phyloP scores from a whole-genome alignment of 1,140 invertebrate species.

The Dreissena polymorpha region DNA sequence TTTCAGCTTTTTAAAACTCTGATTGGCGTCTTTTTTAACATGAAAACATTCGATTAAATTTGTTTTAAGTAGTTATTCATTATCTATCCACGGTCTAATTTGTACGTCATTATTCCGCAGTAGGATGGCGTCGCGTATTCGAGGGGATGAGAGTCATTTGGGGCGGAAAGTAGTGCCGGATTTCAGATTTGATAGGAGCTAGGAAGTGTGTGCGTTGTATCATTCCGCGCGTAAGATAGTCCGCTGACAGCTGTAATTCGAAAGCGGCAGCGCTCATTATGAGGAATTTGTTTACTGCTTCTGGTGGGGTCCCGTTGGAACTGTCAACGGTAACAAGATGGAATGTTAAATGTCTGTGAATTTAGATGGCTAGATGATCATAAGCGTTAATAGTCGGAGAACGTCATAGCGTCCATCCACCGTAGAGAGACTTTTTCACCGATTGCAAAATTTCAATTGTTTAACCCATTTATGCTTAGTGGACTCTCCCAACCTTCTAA shows the following conservation, averaged over 20 bases:
- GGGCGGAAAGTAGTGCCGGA: neutral
- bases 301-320: slow-evolving; percentile 30
- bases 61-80: slow-evolving; percentile 47
- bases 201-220: slow-evolving; percentile 12
- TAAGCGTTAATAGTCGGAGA: too few relatives aligned
- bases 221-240: slow-evolving; percentile 41
- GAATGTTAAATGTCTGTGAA: too few relatives aligned
- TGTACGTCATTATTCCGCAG: slow-evolving; percentile 47
- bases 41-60: slow-evolving; percentile 6
- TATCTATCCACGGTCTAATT: slow-evolving; percentile 34
- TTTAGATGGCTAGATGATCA: too few relatives aligned
- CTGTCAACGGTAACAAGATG: neutral
- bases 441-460: too few relatives aligned
- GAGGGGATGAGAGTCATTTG: slow-evolving; percentile 3
- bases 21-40: too few relatives aligned
- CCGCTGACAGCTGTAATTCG: slow-evolving; percentile 48
- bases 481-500: too few relatives aligned
- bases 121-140: slow-evolving; percentile 38
- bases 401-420: too few relatives aligned
- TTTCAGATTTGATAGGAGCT: neutral
- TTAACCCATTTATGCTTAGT: too few relatives aligned
- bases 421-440: too few relatives aligned
- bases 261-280: slow-evolving; percentile 45
- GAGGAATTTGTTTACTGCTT: slow-evolving; percentile 32
- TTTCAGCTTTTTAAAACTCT: too few relatives aligned